Percentiles rank a stretch among this genome's conserved stretches.
These are phyloP conservation scores for Oncorhynchus keta DNA, from an alignment of 2,113 vertebrate species.

Conservation along the genomic window DNA sequence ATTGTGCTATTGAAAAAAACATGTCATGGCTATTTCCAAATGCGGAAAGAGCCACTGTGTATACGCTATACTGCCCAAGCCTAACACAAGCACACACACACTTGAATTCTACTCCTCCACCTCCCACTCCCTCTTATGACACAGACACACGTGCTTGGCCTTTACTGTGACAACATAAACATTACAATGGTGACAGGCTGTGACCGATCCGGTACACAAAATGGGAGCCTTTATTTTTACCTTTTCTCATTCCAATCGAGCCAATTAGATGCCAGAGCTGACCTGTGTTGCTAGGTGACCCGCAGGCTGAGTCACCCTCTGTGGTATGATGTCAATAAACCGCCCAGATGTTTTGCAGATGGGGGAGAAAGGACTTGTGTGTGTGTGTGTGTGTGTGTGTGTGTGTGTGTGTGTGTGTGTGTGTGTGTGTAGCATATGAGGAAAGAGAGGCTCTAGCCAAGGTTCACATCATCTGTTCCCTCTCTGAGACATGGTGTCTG, in stretches of 20 bases:
- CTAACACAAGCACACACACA: no score
- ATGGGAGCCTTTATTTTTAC: background rate
- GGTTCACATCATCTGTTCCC: background rate
- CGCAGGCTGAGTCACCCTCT: conserved; percentile 24
- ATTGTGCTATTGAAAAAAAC: no score
- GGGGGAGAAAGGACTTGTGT: background rate
- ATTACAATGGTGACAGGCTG: background rate
- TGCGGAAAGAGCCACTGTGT: no score
- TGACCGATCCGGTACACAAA: background rate
- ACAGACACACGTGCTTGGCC: background rate
- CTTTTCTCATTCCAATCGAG: background rate
- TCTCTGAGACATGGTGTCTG: background rate
- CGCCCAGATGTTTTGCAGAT: conserved; percentile 31
- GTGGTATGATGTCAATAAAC: conserved; percentile 27
- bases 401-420: background rate
- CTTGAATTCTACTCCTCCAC: background rate
- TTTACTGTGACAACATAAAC: background rate
- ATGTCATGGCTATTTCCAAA: no score
- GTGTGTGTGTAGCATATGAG: no score
- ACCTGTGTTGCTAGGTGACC: conserved; percentile 17
- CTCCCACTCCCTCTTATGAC: background rate
- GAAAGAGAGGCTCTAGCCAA: background rate
- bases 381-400: no score
- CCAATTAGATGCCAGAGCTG: background rate
- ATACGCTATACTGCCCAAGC: no score